These are phyloP conservation scores for Limanda limanda DNA, from an alignment of 2,113 vertebrate genomes.

Conservation along the genomic window DNA sequence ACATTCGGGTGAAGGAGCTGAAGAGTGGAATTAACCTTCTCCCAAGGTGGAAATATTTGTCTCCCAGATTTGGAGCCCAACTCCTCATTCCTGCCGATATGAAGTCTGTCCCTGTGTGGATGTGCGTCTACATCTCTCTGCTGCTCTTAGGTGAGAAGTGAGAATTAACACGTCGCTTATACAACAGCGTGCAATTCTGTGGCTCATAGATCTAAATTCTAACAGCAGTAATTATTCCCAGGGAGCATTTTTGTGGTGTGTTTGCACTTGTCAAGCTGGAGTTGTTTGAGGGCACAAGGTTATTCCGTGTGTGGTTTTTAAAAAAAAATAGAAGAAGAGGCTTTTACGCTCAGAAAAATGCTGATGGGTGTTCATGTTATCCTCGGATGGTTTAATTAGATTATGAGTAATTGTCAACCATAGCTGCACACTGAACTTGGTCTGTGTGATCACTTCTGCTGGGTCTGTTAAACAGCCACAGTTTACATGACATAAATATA, in stretches of 20 bases:
- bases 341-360: background rate
- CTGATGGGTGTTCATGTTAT: conserved; percentile 7
- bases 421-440: conserved; percentile 34
- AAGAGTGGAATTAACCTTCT: conserved; percentile 57
- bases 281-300: conserved; percentile 10
- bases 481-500: background rate
- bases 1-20: conserved; percentile 53
- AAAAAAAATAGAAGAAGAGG: no score
- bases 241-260: background rate
- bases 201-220: background rate
- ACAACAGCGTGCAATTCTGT: background rate
- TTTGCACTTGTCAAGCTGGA: conserved; percentile 18
- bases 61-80: conserved; percentile 44
- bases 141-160: conserved; percentile 75
- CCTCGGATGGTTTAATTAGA: conserved; percentile 6
- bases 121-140: conserved; percentile 61
- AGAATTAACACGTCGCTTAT: background rate
- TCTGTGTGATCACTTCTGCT: conserved; percentile 2
- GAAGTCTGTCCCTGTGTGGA: conserved; percentile 74
- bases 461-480: conserved; percentile 2
- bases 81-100: conserved; percentile 60
- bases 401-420: conserved; percentile 30
- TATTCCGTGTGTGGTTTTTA: background rate
- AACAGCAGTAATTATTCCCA: background rate
- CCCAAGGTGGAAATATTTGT: conserved; percentile 61